Percentiles rank a stretch among this genome's conserved stretches.
Evolutionary conservation across 2,113 vertebrate species (phyloP).

Genomic region (Mastomys natalensis): DNA sequence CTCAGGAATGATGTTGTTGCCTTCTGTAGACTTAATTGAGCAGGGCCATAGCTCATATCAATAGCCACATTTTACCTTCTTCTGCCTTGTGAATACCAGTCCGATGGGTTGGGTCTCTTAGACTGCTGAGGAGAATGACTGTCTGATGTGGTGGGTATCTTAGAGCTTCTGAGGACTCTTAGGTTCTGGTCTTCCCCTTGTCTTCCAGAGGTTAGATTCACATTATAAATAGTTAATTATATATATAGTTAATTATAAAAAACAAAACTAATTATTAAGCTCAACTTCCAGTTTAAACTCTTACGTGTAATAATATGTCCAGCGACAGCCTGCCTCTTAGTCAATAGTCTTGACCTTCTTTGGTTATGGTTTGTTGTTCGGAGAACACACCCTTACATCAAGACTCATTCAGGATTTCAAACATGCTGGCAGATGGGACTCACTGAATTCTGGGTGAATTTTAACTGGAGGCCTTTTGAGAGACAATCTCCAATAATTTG

Average conservation of each 20-base stretch:
- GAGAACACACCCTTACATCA: slow-evolving; percentile 14
- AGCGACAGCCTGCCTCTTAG: background rate
- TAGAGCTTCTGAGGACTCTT: background rate
- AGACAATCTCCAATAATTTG: background rate
- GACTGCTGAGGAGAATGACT: background rate
- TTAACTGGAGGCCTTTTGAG: background rate
- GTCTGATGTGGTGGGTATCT: accelerated
- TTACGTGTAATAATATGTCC: background rate
- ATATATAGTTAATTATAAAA: background rate
- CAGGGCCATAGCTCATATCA: background rate
- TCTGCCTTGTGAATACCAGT: background rate
- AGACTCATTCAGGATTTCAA: slow-evolving; percentile 52
- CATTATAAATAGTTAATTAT: background rate
- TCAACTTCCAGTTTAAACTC: background rate
- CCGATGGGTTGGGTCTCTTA: accelerated
- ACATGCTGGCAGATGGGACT: background rate
- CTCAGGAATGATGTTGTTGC: background rate
- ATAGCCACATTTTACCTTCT: background rate
- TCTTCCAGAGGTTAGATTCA: background rate
- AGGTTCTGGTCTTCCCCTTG: background rate
- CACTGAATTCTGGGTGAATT: background rate
- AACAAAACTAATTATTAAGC: background rate
- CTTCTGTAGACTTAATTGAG: background rate
- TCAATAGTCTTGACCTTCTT: slow-evolving; percentile 25
- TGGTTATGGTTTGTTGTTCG: background rate